Evolutionary conservation across 2,113 vertebrate species (phyloP), one percentile per base, ranked within the genome.

Genomic region (Chamaetylas fuelleborni): DNA sequence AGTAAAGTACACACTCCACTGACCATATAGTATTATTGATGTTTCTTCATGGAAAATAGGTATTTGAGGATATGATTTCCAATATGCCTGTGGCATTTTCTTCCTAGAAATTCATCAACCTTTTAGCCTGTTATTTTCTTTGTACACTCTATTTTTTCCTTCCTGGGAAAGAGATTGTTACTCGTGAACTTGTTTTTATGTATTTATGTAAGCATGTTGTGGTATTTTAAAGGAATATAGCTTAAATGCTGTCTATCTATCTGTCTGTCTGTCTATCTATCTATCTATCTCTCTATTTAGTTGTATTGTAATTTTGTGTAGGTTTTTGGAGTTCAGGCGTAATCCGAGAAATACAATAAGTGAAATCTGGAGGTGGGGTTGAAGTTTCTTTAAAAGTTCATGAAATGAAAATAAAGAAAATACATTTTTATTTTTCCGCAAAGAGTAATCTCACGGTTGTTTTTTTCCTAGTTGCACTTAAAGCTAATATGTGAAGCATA

Each of bases 361-460:
- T 70, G 40, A 74, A 71, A 88, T 83, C 51, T 66, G 71, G 50
- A 70, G 24, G 14, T 66, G 17, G 5, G 12, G 19, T 81, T 58
- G 42, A 78, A 42, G 58, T 60, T 86, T 40, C 57, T 86, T 71
- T 83, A 83, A 86, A 36, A 86, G 20, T 42, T 86, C 3, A 10
- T 91, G 24, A 78, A 88, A 71, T 72, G n/a, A 81, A 96, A 92
- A 70, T 58, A 77, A 78, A 50, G 31, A 77, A 83, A 77, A 88
- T 5, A 51, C 1, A 1, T 47, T 51, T 86, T 48, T 77, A 31
- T 86, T 93, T 86, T 78, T 40, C 60, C 79, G 34, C 1, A 36
- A 84, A 89, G 45, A 81, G 36, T 81, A 79, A 67, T 84, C 40
- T 87, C 24, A 38, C 36, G 31, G 40, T 84, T 90, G n/a, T 80